phyloP scores from a whole-genome alignment of 2,113 vertebrate species.

The Zapornia atra region DNA sequence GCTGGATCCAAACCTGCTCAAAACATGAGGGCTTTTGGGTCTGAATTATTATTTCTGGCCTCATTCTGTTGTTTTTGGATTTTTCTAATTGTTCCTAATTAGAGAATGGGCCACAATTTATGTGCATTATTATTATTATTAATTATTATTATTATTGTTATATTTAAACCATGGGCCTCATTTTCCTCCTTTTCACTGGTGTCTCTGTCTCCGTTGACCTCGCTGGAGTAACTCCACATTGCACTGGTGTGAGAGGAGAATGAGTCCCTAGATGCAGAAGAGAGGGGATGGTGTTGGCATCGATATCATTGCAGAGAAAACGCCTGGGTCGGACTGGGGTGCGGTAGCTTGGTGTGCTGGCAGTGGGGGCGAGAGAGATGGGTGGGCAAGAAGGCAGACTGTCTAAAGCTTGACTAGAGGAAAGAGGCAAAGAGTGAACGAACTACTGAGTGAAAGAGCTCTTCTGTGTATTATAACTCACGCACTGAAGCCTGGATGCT shows the following conservation, averaged over 20 bases:
- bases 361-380: neutral
- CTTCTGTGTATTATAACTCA: constrained; percentile 81
- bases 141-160: neutral
- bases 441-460: constrained; percentile 93
- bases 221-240: constrained; percentile 48
- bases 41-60: constrained; percentile 7
- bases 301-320: neutral
- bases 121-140: constrained; percentile 51
- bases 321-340: neutral
- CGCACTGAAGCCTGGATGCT: constrained; percentile 88
- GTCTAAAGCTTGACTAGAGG: neutral
- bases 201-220: constrained; percentile 58
- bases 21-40: neutral
- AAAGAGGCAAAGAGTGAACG: constrained; percentile 75
- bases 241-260: constrained; percentile 64
- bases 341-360: neutral
- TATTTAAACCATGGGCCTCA: constrained; percentile 63
- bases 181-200: constrained; percentile 50
- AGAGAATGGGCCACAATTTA: neutral
- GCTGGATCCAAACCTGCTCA: neutral
- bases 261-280: constrained; percentile 61
- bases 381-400: neutral
- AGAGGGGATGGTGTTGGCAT: neutral
- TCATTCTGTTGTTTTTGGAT: neutral
- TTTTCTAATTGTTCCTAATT: neutral